These are phyloP conservation scores for Xiphydria camelus DNA, from an alignment of 2,888 invertebrate species.

Conservation along the genomic window DNA sequence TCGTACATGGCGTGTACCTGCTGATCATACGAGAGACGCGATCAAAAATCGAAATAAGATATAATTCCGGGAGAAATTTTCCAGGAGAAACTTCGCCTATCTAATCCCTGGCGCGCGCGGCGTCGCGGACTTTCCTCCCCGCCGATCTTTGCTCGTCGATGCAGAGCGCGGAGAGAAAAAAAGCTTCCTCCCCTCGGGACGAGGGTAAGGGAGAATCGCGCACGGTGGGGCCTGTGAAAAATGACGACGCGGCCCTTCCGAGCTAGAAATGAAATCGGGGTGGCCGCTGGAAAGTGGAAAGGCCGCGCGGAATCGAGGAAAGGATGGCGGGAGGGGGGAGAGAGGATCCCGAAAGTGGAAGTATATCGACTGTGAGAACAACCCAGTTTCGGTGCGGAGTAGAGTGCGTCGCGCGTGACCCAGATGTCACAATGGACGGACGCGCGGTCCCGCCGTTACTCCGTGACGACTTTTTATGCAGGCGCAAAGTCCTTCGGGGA, in stretches of 20 bases:
- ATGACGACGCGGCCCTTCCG: slow-evolving; percentile 55
- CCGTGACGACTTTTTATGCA: too few species aligned
- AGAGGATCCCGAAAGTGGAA: slow-evolving; percentile 15
- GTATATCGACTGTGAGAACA: neutral
- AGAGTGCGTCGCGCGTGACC: neutral
- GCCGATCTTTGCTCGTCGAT: neutral
- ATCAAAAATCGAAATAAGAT: too few species aligned
- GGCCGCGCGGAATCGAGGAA: slow-evolving; percentile 16
- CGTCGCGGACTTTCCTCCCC: too few species aligned
- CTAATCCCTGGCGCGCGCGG: too few species aligned
- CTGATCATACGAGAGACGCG: too few species aligned
- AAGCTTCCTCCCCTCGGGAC: neutral
- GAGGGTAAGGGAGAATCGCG: slow-evolving; percentile 5
- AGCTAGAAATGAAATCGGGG: slow-evolving; percentile 54
- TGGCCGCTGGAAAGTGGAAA: too few species aligned
- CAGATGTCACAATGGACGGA: neutral
- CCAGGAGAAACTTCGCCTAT: too few species aligned
- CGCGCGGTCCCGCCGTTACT: too few species aligned
- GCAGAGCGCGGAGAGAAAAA: neutral
- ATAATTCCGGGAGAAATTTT: too few species aligned
- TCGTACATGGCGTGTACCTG: too few species aligned
- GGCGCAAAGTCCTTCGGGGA: too few species aligned
- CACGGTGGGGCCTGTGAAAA: slow-evolving; percentile 47
- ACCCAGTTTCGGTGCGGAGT: slow-evolving; percentile 15
- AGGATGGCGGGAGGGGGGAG: slow-evolving; percentile 22